Base-by-base conservation (phyloP, 2,113 vertebrate species). In the Leptocoma aspasia region DNA sequence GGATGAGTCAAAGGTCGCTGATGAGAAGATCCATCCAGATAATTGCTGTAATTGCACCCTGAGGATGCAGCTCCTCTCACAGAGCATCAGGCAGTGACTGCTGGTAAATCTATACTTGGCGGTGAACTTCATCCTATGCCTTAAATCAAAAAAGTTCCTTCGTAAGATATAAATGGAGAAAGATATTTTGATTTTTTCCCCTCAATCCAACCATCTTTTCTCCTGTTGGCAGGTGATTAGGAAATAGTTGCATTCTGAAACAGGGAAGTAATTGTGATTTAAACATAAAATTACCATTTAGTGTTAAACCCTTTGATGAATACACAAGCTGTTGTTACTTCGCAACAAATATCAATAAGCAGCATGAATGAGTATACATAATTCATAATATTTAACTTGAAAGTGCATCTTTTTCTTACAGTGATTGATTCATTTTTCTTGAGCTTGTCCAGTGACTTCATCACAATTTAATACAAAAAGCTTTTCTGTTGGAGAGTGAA, bases 1-100 rank as follows among this genome's bases (percentile, higher is more conserved):
- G 91, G 76, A 71, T 7, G 76, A 84, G 90, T 91, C 95, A 94
- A 92, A 94, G 94, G 92, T 96, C 70, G 22, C 92, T 81, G 96
- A 96, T 95, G 89, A 96, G 94, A 94, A 96, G 94, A 94, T 93
- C 90, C 91, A 52, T 94, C 91, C 94, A 86, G 94, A 90, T 97
- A 78, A 93, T 96, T 94, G 83, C 86, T 87, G 56, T 96, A 95
- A 96, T 97, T 96, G 83, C 59, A 89, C 79, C 91, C 94, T 61
- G 83, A 83, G 96, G 96, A 97, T 88, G 86, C 75, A 53, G 75
- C 56, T 79, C 94, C 82, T 39, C 54, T 83, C 72, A 19, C 52
- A 64, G 77, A 81, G 73, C 61, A 63, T 50, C 57, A 56, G 54
- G 63, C 79, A 33, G n/a, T 3, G 42, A 4, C 89, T 92, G 83